A percentile compares a stretch with the other conserved stretches of the same genome.
phyloP scores from a whole-genome alignment of 2,797 vertebrate species.

The Cuculus canorus region DNA sequence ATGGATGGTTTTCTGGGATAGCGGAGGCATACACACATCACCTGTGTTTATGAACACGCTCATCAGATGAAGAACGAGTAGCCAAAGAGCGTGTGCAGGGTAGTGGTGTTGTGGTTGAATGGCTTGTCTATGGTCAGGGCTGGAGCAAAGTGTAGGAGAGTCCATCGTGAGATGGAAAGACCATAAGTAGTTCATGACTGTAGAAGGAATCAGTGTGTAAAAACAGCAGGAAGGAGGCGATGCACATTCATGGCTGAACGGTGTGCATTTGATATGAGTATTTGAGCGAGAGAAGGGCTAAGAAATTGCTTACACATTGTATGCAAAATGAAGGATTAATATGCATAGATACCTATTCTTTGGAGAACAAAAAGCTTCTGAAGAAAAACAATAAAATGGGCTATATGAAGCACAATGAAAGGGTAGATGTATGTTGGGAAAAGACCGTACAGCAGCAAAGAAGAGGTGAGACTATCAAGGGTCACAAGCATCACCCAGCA shows the following conservation, averaged over 20 bases:
- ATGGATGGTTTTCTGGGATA: accelerated
- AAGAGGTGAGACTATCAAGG: background rate
- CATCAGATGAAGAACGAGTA: background rate
- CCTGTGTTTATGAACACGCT: accelerated
- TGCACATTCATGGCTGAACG: background rate
- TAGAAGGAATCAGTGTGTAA: background rate
- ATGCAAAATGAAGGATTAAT: background rate
- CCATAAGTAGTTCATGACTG: accelerated
- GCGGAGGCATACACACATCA: no score
- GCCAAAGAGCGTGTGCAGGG: background rate
- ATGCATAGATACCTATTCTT: background rate
- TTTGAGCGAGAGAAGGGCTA: background rate
- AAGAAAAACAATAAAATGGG: background rate
- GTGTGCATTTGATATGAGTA: accelerated
- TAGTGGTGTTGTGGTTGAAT: background rate
- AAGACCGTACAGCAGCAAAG: background rate
- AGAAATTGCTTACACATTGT: background rate
- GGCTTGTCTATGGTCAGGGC: background rate
- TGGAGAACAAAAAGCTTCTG: background rate
- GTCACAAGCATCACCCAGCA: background rate
- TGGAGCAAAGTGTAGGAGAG: background rate
- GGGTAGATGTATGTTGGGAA: background rate
- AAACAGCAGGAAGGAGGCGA: background rate
- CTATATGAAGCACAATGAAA: background rate
- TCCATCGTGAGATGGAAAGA: accelerated